A percentile compares a stretch with the other conserved stretches of the same genome.
phyloP scores from a whole-genome alignment of 37 sponge, comb jelly and placozoan genomes.

The Halichondria panicea region DNA sequence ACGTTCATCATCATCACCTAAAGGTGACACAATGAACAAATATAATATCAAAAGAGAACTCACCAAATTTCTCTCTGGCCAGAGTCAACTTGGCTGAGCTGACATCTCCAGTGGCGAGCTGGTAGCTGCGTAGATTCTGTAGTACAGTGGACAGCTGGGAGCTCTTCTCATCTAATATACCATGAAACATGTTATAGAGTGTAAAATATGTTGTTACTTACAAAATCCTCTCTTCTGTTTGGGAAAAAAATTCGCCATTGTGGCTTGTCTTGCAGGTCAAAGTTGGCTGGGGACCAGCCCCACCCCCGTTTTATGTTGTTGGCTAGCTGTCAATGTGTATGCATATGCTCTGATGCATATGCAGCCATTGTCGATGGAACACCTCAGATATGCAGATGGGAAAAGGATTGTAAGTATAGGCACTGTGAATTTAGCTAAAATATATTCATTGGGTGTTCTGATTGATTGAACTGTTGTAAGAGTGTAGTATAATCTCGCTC shows the following conservation, averaged over 20 bases:
- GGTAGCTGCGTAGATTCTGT: constrained; percentile 25
- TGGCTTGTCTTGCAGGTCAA: background rate
- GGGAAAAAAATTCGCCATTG: constrained; percentile 9
- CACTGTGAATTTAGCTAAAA: no score
- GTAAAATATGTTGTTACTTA: background rate
- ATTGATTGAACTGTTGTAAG: no score
- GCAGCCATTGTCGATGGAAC: no score
- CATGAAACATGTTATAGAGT: background rate
- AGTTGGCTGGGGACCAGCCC: background rate
- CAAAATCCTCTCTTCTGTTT: constrained; percentile 14
- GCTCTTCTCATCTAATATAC: constrained; percentile 23
- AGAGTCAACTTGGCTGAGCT: background rate
- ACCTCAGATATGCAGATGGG: no score
- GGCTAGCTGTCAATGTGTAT: background rate
- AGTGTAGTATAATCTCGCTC: no score
- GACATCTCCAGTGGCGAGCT: constrained; percentile 20
- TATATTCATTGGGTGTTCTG: no score
- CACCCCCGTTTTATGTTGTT: background rate
- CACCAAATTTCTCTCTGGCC: constrained; percentile 6
- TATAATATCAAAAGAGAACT: background rate
- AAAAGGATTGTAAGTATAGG: no score
- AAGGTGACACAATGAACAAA: constrained; percentile 15
- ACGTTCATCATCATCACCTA: constrained; percentile 22
- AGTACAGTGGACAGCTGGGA: constrained; percentile 13
- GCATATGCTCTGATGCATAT: background rate